Evolutionary conservation across 53 echinoderm and acorn worm species (phyloP), one percentile per base, ranked within the genome.

Genomic region (Antedon mediterranea): DNA sequence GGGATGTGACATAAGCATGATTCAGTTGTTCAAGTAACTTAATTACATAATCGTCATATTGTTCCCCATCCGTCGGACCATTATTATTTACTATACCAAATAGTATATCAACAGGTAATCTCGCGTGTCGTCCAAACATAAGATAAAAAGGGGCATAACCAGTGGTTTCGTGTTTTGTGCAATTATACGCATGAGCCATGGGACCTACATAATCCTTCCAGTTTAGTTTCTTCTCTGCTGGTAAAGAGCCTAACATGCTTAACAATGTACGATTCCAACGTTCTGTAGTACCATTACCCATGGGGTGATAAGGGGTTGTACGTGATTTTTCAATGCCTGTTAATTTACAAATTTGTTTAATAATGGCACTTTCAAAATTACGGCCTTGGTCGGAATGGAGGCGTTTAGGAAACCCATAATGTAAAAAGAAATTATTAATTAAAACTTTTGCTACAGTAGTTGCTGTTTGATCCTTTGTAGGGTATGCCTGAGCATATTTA

Each of bases 351-450:
- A 86, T 30, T 28, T 86, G 78, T 3, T 30, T 32, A 28, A 79
- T 75, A 11, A 79, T 72, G 0, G 31, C 31, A 0, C 74, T 37
- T 20, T 83, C 83, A 32, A 87, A 87, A 30, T 80, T 43, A 27
- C 57, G 78, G 14, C 86, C 86, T 71, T 86, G 86, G 32, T 86
- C 86, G 0, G 86, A 86, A n/a, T 86, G 86, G 0, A 82, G 7
- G 27, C n/a, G n/a, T n/a, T n/a, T n/a, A n/a, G n/a, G n/a, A n/a
- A n/a, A n/a, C n/a, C n/a, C n/a, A n/a, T n/a, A n/a, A n/a, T n/a
- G n/a, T n/a, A n/a, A n/a, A n/a, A n/a, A n/a, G n/a, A n/a, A n/a
- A n/a, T n/a, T n/a, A n/a, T n/a, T n/a, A n/a, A n/a, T n/a, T n/a
- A n/a, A n/a, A n/a, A n/a, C n/a, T n/a, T n/a, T n/a, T n/a, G n/a